Base-by-base conservation (phyloP, 2,113 vertebrate species). In the Chinchilla lanigera region DNA sequence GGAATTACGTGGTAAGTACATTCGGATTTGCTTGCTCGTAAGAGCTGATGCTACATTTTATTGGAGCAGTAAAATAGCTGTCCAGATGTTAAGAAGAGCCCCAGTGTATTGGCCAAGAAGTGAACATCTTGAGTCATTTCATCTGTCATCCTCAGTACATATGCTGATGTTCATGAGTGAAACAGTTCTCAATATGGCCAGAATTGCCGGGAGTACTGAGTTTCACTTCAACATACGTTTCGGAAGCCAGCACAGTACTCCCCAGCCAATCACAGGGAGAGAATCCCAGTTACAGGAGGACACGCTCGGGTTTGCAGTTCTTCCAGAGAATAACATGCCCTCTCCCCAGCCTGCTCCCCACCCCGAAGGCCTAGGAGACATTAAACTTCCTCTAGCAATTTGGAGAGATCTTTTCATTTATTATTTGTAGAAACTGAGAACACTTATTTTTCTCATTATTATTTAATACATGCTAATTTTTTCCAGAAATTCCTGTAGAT, bases 1-100 rank as follows among this genome's bases (percentile, higher is more conserved):
- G 99, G 98, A 99, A 99, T 99, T 99, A 99, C 80, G 99, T 99
- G 99, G 99, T 99, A 99, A 98, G 99, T 99, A 98, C 92, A 97
- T 95, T 87, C 97, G 85, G 90, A 38, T 97, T 96, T 98, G 94
- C 98, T 97, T 98, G 92, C 96, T 97, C 95, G 60, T 98, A 98
- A 97, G 93, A 96, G 93, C 93, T 95, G 82, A 89, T 97, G 96
- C 97, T 97, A 75, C 84, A 0, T 97, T 98, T 98, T 97, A 65
- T 97, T 98, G 89, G 95, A 94, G 94, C 90, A 96, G 96, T 96
- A 89, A 80, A 98, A 85, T 97, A 96, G 94, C 96, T 98, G 95
- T 97, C 98, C 98, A 99, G 98, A 98, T 99, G 98, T 98, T 98
- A 93, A 95, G 97, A 97, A 97, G 67, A 98, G 89, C 97, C 96